Evolutionary conservation across 2,888 invertebrate species (phyloP).

Genomic region (Lampropteryx suffumata): DNA sequence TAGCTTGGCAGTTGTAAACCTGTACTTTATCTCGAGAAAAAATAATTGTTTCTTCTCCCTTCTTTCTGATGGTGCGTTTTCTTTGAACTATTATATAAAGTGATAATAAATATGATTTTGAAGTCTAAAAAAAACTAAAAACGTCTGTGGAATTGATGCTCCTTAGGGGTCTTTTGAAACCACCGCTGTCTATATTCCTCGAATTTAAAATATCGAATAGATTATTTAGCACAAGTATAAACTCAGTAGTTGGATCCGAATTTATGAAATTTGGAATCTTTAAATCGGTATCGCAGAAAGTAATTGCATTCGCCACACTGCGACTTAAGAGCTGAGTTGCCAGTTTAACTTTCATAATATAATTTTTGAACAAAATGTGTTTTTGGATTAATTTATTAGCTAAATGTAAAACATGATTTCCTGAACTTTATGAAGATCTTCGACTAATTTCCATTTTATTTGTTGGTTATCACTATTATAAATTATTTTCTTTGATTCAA

Average conservation of each 20-base stretch:
- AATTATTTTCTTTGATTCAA: too few relatives aligned
- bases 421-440: too few relatives aligned
- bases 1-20: neutral
- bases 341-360: too few relatives aligned
- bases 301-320: slow-evolving; percentile 27
- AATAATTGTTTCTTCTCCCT: neutral
- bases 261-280: slow-evolving; percentile 18
- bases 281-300: slow-evolving; percentile 24
- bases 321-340: too few relatives aligned
- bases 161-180: neutral
- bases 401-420: too few relatives aligned
- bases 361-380: too few relatives aligned
- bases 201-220: slow-evolving; percentile 16
- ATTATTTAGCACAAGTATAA: slow-evolving; percentile 23
- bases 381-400: too few relatives aligned
- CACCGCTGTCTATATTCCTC: neutral
- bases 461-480: too few relatives aligned
- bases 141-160: neutral
- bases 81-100: neutral
- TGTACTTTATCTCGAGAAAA: neutral
- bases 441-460: too few relatives aligned
- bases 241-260: slow-evolving; percentile 21
- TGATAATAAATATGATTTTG: neutral
- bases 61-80: neutral
- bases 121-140: neutral